Base-by-base conservation (phyloP, 2,888 invertebrate species). In the Hoplodrina blanda region DNA sequence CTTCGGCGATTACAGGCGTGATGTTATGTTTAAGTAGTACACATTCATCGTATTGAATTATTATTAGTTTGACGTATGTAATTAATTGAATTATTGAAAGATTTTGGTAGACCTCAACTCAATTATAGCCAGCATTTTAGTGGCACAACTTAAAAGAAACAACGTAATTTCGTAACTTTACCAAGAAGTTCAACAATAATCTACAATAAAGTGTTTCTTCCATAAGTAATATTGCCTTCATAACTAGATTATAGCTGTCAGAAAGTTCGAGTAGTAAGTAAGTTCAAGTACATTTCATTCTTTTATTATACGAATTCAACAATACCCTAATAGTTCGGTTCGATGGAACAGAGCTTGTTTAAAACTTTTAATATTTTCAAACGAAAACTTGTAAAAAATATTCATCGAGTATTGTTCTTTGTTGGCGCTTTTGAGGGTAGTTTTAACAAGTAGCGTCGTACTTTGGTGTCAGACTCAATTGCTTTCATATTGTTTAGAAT, bases 331-430 rank as follows among this genome's bases (percentile, higher is more conserved):
- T 70, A 77, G 62, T 73, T 61, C 13, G 15, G 37, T 56, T 70
- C 50, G 6, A 65, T 20, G 19, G n/a, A 70, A 13, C 46, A 49
- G 49, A 60, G 37, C 56, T 69, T 54, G 69, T 69, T 76, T 57
- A 17, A 69, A 80, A 80, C 53, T 76, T 80, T 64, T 69, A 41
- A 69, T 61, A 77, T 69, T 69, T 80, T 75, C 62, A 64, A 69
- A 80, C 17, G 53, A 55, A 37, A 68, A 62, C 19, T 75, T 57
- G 25, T 53, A 11, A 80, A 76, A 65, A 79, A 75, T 75, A 55
- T 75, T 75, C 49, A 68, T 73, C 25, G 59, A 19, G 55, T 68
- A 56, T 54, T 49, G 20, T 60, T 62, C 25, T 60, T 53, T 62
- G 52, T 55, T 68, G 55, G 57, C 25, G 30, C 25, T 25, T 57